Evolutionary conservation across 2,888 invertebrate species (phyloP).

Genomic region (Agrenia bidenticulata): DNA sequence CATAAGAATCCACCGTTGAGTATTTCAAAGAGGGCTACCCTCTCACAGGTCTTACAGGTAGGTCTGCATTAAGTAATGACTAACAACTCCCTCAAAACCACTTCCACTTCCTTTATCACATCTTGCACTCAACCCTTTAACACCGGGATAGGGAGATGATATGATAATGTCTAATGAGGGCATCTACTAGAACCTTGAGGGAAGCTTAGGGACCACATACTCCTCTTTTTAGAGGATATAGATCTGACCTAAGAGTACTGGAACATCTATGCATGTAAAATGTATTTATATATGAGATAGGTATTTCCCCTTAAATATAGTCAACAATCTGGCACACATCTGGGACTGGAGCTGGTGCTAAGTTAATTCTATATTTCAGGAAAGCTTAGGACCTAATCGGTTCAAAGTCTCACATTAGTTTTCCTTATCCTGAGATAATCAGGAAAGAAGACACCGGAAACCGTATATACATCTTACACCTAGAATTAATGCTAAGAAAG

Average conservation of each 20-base stretch:
- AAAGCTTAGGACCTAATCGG: constrained; percentile 7
- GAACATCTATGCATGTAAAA: no score
- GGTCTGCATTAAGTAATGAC: neutral
- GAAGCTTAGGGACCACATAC: no score
- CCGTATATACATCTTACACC: constrained; percentile 16
- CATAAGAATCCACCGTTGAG: constrained; percentile 10
- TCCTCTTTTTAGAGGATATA: no score
- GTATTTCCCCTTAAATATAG: no score
- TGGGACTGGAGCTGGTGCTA: no score
- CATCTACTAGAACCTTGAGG: no score
- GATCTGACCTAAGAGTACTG: no score
- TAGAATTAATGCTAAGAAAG: neutral
- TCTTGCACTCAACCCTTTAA: constrained; percentile 11
- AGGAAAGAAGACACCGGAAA: constrained; percentile 15
- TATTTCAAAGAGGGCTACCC: neutral
- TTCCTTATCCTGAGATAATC: constrained; percentile 11
- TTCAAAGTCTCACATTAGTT: constrained; percentile 19
- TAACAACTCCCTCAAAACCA: constrained; percentile 18
- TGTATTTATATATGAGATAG: no score
- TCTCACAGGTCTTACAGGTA: neutral
- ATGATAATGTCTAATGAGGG: neutral
- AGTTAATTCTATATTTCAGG: no score
- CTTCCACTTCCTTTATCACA: constrained; percentile 26
- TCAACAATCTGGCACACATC: no score
- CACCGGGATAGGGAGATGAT: neutral